Evolutionary conservation across 2,797 vertebrate genomes (phyloP), one percentile per base, ranked within the genome.

Genomic region (Carapus acus): DNA sequence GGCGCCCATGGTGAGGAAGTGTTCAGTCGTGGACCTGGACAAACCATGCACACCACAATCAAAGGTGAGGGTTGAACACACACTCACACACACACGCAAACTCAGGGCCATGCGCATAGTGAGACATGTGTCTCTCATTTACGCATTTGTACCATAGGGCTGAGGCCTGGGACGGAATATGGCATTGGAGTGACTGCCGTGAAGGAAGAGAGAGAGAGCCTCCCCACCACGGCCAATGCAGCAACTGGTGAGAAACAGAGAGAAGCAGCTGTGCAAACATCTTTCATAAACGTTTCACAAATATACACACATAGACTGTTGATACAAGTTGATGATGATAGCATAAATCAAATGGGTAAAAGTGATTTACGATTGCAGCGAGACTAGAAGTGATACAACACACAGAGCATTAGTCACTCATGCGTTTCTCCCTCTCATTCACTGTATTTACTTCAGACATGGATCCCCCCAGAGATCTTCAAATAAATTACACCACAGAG

Each of bases 161-260:
- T 98, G 29, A 91, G 83, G 38, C 93, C 96, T 1, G 96, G 94
- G 36, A 94, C 91, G 0, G 96, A 98, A 70, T 97, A 98, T 2
- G 93, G 93, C 13, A 88, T 98, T 6, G 94, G 93, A 20, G 90
- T 98, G 67, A 96, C 93, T 2, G 92, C 91, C 1, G 83, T 98
- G 73, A 94, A 92, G 78, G 85, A 87, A 0, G 90, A 95, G 76
- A 87, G 81, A 43, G 95, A 98, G 75, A 96, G 95, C 1, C 74
- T 90, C 22, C 95, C 95, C 0, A 87, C 91, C 0, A 98, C 93
- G 34, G 87, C 90, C 27, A 98, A 95, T 0, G 90, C 89, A 14
- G 91, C 90, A 48, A 98, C 96, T 34, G 93, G 96, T 98, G 82
- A 91, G 92, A 58, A 19, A 33, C 0, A 11, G 18, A 3, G 16